Conservation (phyloP, 1,140 invertebrate species). For the Globodera rostochiensis region DNA sequence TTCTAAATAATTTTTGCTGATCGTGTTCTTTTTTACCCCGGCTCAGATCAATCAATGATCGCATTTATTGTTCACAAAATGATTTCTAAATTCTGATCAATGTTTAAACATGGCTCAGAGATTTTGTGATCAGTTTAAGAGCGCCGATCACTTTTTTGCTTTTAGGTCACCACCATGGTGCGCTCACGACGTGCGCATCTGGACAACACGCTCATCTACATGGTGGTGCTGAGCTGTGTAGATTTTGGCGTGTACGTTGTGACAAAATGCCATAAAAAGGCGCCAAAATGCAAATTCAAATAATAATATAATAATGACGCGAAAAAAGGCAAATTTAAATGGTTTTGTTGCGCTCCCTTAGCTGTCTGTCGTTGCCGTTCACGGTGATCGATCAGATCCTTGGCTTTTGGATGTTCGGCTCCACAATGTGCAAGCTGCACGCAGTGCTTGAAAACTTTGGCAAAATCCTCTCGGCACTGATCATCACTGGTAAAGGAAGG, state of each 20-base stretch:
- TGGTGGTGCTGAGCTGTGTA: constrained; percentile 63
- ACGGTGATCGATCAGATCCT: constrained; percentile 66
- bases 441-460: constrained; percentile 65
- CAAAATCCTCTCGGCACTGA: constrained; percentile 63
- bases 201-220: constrained; percentile 63
- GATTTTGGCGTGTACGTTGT: constrained; percentile 58
- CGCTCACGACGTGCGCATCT: constrained; percentile 53
- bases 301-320: neutral
- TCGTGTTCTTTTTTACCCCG: no score
- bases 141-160: neutral
- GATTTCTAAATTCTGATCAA: no score
- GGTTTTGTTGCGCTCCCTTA: neutral
- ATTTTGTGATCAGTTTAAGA: constrained; percentile 2
- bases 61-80: no score
- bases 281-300: neutral
- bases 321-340: neutral
- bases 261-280: neutral
- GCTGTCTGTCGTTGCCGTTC: constrained; percentile 61
- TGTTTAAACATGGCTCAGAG: no score
- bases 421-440: constrained; percentile 61
- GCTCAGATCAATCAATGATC: no score
- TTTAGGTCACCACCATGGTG: constrained; percentile 30
- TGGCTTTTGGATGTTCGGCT: constrained; percentile 65
- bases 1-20: no score
- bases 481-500: constrained; percentile 46